Base-by-base conservation (phyloP, 37 sponge, comb jelly and placozoan species). In the Chondrilla cf. caribensis region DNA sequence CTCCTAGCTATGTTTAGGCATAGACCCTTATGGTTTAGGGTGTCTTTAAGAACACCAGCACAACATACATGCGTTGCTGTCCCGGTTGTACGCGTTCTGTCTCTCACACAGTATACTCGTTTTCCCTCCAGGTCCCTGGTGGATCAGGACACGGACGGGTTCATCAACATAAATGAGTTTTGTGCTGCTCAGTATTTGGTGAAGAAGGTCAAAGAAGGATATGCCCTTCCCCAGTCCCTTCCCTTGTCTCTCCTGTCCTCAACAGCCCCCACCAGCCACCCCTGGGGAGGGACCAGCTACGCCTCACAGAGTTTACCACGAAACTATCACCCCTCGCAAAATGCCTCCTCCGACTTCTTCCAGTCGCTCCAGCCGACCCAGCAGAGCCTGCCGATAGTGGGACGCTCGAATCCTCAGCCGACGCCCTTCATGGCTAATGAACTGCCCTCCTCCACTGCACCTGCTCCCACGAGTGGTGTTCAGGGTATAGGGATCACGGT, bases 101-200 rank as follows among this genome's bases (percentile, higher is more conserved):
- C 22, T 28, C 64, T 15, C 6, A 29, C 64, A n/a, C 64, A n/a
- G n/a, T n/a, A n/a, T n/a, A n/a, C n/a, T n/a, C n/a, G n/a, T n/a
- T n/a, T n/a, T n/a, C n/a, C n/a, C n/a, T n/a, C 22, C 60, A 89
- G 89, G 89, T 81, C 47, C 6, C 32, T 44, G 33, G 87, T 84
- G 42, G 91, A 91, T 40, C 47, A 41, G 29, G 87, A 91, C 70
- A 22, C 40, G 42, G 88, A 91, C 84, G 91, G 91, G 9, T 32
- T 47, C 38, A 87, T 91, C 58, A 87, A 91, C 60, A 19, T 79
- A 32, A 14, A 71, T 21, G 87, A 91, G 77, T 91, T 85, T 51
- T 78, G 84, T 38, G 51, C 70, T 6, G 91, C 91, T 38, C 81
- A 81, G 88, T 2, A 32, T 24, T 57, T 87, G 70, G 81, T 87